phyloP scores from a whole-genome alignment of 2,888 invertebrate genomes.

The Nomada ruficornis region DNA sequence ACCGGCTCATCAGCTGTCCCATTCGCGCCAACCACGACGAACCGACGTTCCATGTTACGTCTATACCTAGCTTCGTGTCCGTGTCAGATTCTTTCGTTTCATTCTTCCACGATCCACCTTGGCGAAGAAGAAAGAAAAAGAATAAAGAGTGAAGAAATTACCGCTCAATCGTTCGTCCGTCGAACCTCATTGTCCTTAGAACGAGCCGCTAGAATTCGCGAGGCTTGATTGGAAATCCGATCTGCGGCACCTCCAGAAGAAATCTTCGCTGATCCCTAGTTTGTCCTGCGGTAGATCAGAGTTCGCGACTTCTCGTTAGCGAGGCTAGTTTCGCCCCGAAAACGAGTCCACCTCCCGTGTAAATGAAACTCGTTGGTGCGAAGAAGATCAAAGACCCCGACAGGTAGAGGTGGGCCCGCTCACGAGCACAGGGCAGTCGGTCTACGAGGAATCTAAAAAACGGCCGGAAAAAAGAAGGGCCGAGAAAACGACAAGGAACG shows the following conservation, averaged over 20 bases:
- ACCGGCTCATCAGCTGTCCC: conserved; percentile 82
- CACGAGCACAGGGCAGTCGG: conserved; percentile 55
- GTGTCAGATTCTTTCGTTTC: not conserved
- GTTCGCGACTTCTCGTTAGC: conserved; percentile 69
- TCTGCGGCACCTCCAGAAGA: too few relatives aligned
- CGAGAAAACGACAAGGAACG: conserved; percentile 23
- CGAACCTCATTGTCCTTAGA: not conserved
- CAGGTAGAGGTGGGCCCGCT: conserved; percentile 46
- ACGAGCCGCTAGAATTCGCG: too few relatives aligned
- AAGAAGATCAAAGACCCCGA: conserved; percentile 72
- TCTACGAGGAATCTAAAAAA: conserved; percentile 63
- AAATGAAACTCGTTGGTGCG: conserved; percentile 71
- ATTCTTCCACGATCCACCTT: not conserved
- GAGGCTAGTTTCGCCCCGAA: conserved; percentile 49
- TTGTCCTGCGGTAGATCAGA: not conserved
- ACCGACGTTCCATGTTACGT: conserved; percentile 13
- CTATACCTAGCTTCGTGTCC: conserved; percentile 9
- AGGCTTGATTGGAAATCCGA: too few relatives aligned
- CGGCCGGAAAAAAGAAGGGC: conserved; percentile 29
- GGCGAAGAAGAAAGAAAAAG: too few relatives aligned
- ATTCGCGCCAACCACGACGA: conserved; percentile 70
- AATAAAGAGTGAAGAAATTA: not conserved
- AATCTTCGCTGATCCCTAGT: not conserved
- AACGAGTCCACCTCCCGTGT: conserved; percentile 69
- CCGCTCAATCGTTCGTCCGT: not conserved